Base-by-base conservation (phyloP, 2,113 vertebrate genomes). In the Tinamus guttatus region DNA sequence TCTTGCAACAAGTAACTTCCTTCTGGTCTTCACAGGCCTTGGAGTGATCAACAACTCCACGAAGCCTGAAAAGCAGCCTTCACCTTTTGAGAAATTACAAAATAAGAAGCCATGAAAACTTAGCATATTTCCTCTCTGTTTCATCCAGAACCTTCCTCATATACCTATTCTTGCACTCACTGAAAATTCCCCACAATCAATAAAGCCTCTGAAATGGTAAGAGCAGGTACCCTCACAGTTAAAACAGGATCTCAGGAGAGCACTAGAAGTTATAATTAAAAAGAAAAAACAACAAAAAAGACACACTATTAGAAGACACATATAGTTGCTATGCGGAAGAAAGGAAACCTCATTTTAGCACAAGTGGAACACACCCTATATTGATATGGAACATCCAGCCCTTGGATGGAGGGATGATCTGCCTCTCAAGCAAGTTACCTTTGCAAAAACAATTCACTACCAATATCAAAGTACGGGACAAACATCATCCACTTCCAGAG, bases 381-480 rank as follows among this genome's bases (percentile, higher is more conserved):
- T 6, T 25, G 5, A 47, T 20, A 21, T 20, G 19, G 47, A 47
- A 25, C 6, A 47, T 21, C 19, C 19, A 47, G 20, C 21, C 49
- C 49, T 67, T 14, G 32, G 64, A 56, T 49, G 56, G 69, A 32
- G 34, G 60, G 64, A 34, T 41, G 27, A 40, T 32, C 27, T 27
- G 32, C 13, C 47, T 52, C 41, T 73, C 43, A 58, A 58, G 54
- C 54, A 58, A 32, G 16, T 18, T 32, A 16, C 28, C 13, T 16
- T 83, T 73, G 41, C 34, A 81, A 78, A 27, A 2, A 30, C 69
- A 74, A 6, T 5, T 34, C 1, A 1, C 11, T 7, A 25, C 51
- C 51, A 19, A 0, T 0, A 56, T 3, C 16, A 43, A 36, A 64
- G 40, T 49, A 1, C 2, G 30, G 24, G 25, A 45, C 36, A 74